A percentile compares a stretch with the other conserved stretches of the same genome.
phyloP scores from a whole-genome alignment of 2,797 vertebrate genomes.

The Picus viridis region DNA sequence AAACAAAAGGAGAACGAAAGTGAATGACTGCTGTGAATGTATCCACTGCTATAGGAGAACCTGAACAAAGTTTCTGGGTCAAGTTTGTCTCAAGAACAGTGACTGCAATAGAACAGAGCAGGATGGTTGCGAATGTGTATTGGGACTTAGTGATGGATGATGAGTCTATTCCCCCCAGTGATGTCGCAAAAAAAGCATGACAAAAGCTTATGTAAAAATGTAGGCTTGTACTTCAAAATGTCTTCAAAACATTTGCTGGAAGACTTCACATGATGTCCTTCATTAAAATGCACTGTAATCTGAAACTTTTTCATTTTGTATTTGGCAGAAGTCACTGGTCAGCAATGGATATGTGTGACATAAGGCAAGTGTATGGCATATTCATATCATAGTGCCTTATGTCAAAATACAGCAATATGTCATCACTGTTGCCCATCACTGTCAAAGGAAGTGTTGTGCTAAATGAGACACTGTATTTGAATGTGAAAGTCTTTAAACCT shows the following conservation, averaged over 20 bases:
- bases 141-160: constrained; percentile 73
- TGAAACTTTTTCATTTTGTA: constrained; percentile 71
- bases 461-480: constrained; percentile 73
- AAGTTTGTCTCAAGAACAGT: constrained; percentile 76
- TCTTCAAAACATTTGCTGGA: constrained; percentile 74
- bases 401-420: constrained; percentile 75
- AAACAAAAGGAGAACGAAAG: constrained; percentile 81
- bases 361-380: constrained; percentile 77
- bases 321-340: constrained; percentile 77
- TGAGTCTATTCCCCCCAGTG: constrained; percentile 74
- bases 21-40: constrained; percentile 77
- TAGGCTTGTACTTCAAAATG: constrained; percentile 75
- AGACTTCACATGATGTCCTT: constrained; percentile 77
- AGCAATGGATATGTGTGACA: constrained; percentile 71
- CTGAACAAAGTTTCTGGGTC: constrained; percentile 76
- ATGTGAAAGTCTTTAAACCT: constrained; percentile 78
- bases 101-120: constrained; percentile 70
- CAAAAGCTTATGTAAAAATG: constrained; percentile 76
- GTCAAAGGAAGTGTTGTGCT: constrained; percentile 69
- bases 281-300: constrained; percentile 79
- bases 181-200: constrained; percentile 75
- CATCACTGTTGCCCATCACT: constrained; percentile 70
- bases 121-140: constrained; percentile 69
- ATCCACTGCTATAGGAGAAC: constrained; percentile 61
- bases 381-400: constrained; percentile 84